Evolutionary conservation across 1,140 invertebrate genomes (phyloP).

Genomic region (Leptinotarsa texana): DNA sequence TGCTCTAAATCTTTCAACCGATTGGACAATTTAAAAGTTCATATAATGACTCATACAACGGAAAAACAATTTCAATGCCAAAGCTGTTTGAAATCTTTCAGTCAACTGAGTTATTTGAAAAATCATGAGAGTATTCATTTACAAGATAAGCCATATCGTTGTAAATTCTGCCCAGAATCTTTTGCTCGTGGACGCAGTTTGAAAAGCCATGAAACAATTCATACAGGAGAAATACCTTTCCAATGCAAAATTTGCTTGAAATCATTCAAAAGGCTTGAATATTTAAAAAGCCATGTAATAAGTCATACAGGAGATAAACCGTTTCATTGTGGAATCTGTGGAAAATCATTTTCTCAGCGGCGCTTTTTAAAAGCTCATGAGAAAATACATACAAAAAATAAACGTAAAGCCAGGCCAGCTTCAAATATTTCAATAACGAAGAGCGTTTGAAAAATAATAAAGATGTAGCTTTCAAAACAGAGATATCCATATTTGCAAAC

Average conservation of each 20-base stretch:
- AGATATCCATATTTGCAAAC: too few species aligned
- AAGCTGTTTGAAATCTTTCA: conserved; percentile 27
- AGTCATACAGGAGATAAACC: background rate
- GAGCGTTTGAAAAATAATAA: too few species aligned
- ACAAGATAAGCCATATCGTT: conserved; percentile 31
- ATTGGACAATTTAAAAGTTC: conserved; percentile 41
- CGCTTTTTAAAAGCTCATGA: background rate
- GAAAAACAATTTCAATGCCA: conserved; percentile 33
- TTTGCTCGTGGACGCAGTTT: conserved; percentile 27
- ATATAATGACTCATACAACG: conserved; percentile 35
- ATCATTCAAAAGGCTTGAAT: background rate
- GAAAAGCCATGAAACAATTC: conserved; percentile 21
- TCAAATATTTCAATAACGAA: too few species aligned
- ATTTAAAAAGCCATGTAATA: background rate
- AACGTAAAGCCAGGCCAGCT: background rate
- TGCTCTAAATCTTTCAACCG: conserved; percentile 60
- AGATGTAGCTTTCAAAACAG: too few species aligned
- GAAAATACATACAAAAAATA: background rate
- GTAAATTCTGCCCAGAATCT: conserved; percentile 28
- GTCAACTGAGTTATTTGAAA: conserved; percentile 20
- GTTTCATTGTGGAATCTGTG: conserved; percentile 4
- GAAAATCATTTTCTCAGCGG: background rate
- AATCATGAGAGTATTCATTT: conserved; percentile 31
- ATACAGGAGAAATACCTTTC: conserved; percentile 6
- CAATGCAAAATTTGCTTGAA: conserved; percentile 11